Base-by-base conservation (phyloP, 92 coral and sea anemone genomes). In the Porites divaricata region DNA sequence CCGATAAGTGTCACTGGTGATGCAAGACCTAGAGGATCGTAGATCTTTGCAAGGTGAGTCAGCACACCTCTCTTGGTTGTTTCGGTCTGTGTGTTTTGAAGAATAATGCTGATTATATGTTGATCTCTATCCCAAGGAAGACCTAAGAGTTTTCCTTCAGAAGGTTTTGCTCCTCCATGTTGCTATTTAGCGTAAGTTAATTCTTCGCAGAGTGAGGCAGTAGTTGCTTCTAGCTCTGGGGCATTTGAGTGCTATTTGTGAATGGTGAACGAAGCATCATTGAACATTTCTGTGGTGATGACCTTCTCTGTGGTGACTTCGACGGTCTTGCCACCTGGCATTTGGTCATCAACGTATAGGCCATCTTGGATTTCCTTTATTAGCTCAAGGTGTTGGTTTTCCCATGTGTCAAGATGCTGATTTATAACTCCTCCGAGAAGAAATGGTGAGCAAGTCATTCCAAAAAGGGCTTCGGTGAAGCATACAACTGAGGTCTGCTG, bases 141-240 rank as follows among this genome's bases (percentile, higher is more conserved):
- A 76, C 59, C 28, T 86, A 77, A 26, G 68, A 19, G 57, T 77
- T 21, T 23, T 64, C 54, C 54, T 64, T 35, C 51, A 52, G 86
- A 21, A 67, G 79, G 78, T 68, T 53, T 71, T 25, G 67, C 63
- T 83, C 87, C 87, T 64, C 86, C 91, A 20, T 81, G 73, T 28
- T 88, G 83, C 24, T 78, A 73, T 76, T 88, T 88, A 51, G 87
- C 87, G 76, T 81, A 74, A 49, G 91, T 81, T 74, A 81, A 67
- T 21, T 51, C 54, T 51, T 51, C 54, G 54, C 54, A 51, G 6
- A 9, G 54, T 51, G 54, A 51, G 54, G 6, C 54, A 51, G 6
- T 51, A 9, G 9, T 51, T 51, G 54, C 54, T 9, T 51, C 54
- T 51, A 51, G 54, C 17, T 84, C 81, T 16, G 66, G 65, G 16